phyloP scores from a whole-genome alignment of 37 sponge, comb jelly and placozoan genomes.

The Oscarella lobularis region DNA sequence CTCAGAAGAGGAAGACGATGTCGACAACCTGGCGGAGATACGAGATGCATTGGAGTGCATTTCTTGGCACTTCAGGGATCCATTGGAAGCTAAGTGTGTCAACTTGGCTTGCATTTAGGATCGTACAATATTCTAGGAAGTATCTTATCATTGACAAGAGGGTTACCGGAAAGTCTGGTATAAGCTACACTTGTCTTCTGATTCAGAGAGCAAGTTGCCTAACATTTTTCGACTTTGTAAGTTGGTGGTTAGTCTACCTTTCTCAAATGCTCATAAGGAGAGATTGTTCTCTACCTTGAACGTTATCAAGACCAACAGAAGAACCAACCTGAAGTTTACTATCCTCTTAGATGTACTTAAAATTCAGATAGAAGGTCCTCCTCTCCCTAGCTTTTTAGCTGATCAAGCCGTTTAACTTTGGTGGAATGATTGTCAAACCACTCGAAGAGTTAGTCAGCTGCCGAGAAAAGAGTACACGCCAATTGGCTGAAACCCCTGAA shows the following conservation, averaged over 20 bases:
- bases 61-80: background rate
- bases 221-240: background rate
- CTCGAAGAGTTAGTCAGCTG: too few relatives aligned
- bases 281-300: background rate
- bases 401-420: background rate
- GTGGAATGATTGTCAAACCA: background rate
- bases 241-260: background rate
- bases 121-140: background rate
- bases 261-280: background rate
- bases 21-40: background rate
- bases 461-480: too few relatives aligned
- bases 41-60: background rate
- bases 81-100: background rate
- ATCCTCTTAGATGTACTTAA: background rate
- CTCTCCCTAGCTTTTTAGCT: background rate
- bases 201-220: background rate
- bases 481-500: too few relatives aligned
- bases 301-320: background rate
- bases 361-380: background rate
- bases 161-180: background rate
- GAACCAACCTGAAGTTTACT: background rate
- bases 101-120: background rate
- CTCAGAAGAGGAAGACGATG: background rate
- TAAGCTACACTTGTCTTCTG: background rate
- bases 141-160: background rate